Conservation (phyloP, 2,888 invertebrate genomes). For the Dermolepida albohirtum region DNA sequence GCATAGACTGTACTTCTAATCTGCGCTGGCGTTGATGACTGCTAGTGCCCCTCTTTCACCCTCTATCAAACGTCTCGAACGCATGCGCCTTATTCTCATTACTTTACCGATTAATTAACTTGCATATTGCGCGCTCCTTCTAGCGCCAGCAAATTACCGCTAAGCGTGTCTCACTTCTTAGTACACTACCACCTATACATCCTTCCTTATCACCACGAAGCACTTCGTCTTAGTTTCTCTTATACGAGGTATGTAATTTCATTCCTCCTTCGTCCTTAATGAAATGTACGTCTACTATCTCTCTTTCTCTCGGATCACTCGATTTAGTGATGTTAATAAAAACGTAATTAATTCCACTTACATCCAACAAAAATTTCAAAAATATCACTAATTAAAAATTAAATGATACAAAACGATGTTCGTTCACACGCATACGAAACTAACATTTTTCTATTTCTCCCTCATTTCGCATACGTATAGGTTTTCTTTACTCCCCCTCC, state of each 20-base stretch:
- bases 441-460: too few relatives aligned
- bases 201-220: constrained; percentile 46
- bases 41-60: constrained; percentile 63
- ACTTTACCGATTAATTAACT: constrained; percentile 68
- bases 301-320: neutral
- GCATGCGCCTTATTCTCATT: constrained; percentile 66
- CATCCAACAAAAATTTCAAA: neutral
- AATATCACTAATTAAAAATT: constrained; percentile 1
- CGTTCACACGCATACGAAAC: too few relatives aligned
- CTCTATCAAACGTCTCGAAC: constrained; percentile 52
- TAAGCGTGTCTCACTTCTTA: constrained; percentile 36
- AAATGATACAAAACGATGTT: neutral
- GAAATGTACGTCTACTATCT: constrained; percentile 61
- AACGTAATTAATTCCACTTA: constrained; percentile 22
- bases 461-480: too few relatives aligned
- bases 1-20: constrained; percentile 69
- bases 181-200: constrained; percentile 50
- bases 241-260: constrained; percentile 66
- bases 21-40: constrained; percentile 75
- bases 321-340: too few relatives aligned
- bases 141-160: constrained; percentile 62
- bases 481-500: constrained; percentile 49
- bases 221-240: constrained; percentile 55
- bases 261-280: constrained; percentile 66
- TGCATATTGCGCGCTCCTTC: constrained; percentile 66